phyloP scores from a whole-genome alignment of 2,797 vertebrate species.

The Pygocentrus nattereri region DNA sequence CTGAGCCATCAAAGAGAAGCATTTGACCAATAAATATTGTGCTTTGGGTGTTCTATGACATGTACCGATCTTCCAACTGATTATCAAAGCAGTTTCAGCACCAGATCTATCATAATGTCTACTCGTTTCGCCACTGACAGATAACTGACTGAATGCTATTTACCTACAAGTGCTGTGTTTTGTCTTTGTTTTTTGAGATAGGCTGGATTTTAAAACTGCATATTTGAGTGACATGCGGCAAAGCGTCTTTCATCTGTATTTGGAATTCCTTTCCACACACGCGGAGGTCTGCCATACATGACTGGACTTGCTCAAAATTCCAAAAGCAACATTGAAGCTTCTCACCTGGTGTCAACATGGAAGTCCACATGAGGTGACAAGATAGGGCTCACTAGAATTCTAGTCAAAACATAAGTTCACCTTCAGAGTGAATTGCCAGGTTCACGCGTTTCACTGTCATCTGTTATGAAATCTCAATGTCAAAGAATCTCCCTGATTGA shows the following conservation, averaged over 20 bases:
- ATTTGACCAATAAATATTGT: too few species aligned
- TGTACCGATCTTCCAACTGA: background rate
- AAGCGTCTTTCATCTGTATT: constrained; percentile 25
- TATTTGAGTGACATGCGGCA: constrained; percentile 31
- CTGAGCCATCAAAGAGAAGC: too few species aligned
- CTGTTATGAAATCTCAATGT: constrained; percentile 12
- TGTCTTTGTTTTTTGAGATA: constrained; percentile 1
- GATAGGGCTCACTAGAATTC: constrained; percentile 14
- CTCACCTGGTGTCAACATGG: constrained; percentile 48
- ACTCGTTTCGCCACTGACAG: background rate
- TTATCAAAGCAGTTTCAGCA: background rate
- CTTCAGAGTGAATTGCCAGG: background rate
- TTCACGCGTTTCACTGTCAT: background rate
- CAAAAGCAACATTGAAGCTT: background rate
- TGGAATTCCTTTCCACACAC: constrained; percentile 25
- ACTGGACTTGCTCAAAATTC: constrained; percentile 58
- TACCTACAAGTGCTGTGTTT: constrained; percentile 11
- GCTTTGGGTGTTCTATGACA: too few species aligned
- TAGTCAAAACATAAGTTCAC: constrained; percentile 49
- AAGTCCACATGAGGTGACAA: constrained; percentile 25
- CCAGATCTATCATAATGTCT: background rate
- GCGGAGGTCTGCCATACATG: constrained; percentile 49
- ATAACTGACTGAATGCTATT: background rate
- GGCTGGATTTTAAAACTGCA: constrained; percentile 7
- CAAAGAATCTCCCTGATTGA: background rate